Conservation (phyloP, 1,140 invertebrate species). For the Drosophila elegans region DNA sequence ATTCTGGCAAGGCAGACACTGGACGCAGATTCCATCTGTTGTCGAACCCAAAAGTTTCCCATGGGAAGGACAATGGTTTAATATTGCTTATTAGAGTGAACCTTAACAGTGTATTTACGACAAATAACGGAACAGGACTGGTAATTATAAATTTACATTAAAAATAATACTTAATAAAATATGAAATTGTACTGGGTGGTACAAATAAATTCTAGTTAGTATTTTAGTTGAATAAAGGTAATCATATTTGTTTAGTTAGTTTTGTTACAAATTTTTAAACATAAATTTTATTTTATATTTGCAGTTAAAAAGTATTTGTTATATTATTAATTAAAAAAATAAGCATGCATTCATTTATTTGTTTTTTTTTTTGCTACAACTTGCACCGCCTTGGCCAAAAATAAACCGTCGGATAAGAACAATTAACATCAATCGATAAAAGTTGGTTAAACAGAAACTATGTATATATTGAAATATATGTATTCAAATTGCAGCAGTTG, state of each 20-base stretch:
- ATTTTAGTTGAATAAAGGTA: too few species aligned
- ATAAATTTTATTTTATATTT: too few species aligned
- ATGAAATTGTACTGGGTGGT: too few species aligned
- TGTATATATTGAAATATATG: neutral
- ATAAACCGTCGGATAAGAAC: neutral
- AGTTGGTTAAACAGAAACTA: conserved; percentile 11
- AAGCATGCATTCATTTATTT: too few species aligned
- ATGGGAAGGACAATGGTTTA: conserved; percentile 31
- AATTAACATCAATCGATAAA: conserved; percentile 10
- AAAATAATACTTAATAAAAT: too few species aligned
- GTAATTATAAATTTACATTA: too few species aligned
- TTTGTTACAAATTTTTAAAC: too few species aligned
- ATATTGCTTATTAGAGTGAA: neutral
- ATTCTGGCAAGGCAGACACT: neutral
- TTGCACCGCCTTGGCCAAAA: conserved; percentile 40
- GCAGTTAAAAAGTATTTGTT: too few species aligned
- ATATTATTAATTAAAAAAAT: neutral
- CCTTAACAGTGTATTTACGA: neutral
- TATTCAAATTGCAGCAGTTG: conserved; percentile 24
- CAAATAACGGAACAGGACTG: neutral
- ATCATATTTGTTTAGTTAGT: too few species aligned
- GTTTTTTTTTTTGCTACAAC: too few species aligned
- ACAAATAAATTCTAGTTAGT: too few species aligned
- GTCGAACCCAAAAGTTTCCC: conserved; percentile 26
- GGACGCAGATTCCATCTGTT: conserved; percentile 11